Evolutionary conservation across 1,140 invertebrate species (phyloP), one percentile per base, ranked within the genome.

Genomic region (Rhopalosiphum maidis): DNA sequence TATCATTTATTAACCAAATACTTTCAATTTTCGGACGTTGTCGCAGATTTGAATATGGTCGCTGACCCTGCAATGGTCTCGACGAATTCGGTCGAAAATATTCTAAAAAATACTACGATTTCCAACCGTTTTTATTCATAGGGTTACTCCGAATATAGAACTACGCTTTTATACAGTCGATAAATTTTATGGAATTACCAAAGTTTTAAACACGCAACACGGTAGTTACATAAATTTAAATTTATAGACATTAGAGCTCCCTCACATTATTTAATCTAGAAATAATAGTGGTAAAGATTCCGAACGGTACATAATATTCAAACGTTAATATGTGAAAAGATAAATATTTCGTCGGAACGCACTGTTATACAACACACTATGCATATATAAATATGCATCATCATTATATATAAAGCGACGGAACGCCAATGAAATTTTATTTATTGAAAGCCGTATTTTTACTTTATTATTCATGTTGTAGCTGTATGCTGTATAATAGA

Each of bases 201-300:
- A 68, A 90, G 89, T 90, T 90, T 68, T 68, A 68, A 90, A 90
- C 89, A 68, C 25, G 55, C 89, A 41, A 89, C 60, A 90, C 89
- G 55, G 54, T 60, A 68, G 37, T 55, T 60, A 60, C 54, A 46
- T 60, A 90, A 90, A 43, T 90, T 68, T n/a, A 43, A 68, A 90
- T 90, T 90, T 89, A 89, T 54, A 51, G 51, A 55, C 89, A 60
- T 41, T 41, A n/a, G 88, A 89, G 51, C 35, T 55, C 88, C n/a
- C 46, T 89, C 15, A 77, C n/a, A 21, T 77, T 55, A 37, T 89
- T 55, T 54, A 89, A 89, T 54, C 48, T 89, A 55, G 48, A 55
- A 55, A 89, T 54, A 55, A 89, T 55, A 55, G n/a, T 55, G 37
- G 35, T 23, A 41, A 89, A 55, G 35, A 55, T 55, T 37, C 51